Evolutionary conservation across 2,113 vertebrate species (phyloP).

Genomic region (Lathamus discolor): DNA sequence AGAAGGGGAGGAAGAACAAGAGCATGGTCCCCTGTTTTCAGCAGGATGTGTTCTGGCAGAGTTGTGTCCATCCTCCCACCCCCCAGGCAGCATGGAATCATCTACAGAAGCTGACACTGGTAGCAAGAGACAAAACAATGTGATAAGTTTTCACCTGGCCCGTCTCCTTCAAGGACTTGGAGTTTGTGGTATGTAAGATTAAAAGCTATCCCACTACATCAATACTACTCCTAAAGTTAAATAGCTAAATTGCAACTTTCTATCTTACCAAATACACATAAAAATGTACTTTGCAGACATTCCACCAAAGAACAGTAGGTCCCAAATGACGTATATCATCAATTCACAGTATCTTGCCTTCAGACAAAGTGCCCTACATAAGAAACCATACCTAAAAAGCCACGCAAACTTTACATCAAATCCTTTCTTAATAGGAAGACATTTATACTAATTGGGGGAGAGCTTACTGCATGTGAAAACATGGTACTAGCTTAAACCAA

Average conservation of each 20-base stretch:
- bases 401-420: neutral
- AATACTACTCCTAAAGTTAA: constrained; percentile 29
- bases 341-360: constrained; percentile 57
- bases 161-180: neutral
- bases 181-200: neutral
- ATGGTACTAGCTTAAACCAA: neutral
- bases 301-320: constrained; percentile 12
- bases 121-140: neutral
- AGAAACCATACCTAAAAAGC: constrained; percentile 5
- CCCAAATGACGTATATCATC: neutral
- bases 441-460: neutral
- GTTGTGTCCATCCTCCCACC: neutral
- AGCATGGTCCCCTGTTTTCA: neutral
- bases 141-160: neutral
- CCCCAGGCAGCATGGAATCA: neutral
- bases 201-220: neutral
- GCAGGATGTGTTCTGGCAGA: neutral
- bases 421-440: neutral
- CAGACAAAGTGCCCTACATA: constrained; percentile 43
- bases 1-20: neutral
- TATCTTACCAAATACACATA: constrained; percentile 20
- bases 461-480: neutral
- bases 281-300: constrained; percentile 10
- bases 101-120: neutral
- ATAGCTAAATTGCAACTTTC: constrained; percentile 13